A percentile compares a stretch with the other conserved stretches of the same genome.
Evolutionary conservation across 2,113 vertebrate species (phyloP).

Genomic region (Hymenochirus boettgeri): DNA sequence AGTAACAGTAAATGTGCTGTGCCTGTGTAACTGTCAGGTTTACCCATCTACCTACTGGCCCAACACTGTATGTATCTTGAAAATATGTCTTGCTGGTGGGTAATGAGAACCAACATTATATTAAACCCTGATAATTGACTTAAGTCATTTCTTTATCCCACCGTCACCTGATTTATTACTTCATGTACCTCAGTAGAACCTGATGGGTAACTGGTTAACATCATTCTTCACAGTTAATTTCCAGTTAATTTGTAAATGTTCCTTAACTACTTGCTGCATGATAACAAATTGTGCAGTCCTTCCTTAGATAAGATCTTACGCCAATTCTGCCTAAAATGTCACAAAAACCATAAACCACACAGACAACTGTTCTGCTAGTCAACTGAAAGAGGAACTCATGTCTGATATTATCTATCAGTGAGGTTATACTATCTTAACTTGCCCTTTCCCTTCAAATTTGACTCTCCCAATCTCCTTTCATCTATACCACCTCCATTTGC

Average conservation of each 20-base stretch:
- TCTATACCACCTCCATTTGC: conserved; percentile 16
- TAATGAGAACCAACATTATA: no score
- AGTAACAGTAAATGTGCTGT: no score
- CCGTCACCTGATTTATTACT: no score
- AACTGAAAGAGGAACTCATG: conserved; percentile 53
- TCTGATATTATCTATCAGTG: conserved; percentile 53
- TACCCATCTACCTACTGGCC: no score
- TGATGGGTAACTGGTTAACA: no score
- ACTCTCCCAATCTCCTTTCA: no score
- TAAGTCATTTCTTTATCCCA: no score
- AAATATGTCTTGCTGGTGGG: no score
- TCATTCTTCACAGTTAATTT: not conserved
- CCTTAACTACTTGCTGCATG: conserved; percentile 8
- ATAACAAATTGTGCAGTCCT: conserved; percentile 35
- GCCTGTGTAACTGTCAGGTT: no score
- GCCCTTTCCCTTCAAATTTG: conserved; percentile 25
- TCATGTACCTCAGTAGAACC: no score
- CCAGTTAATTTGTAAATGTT: conserved; percentile 5
- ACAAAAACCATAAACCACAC: conserved; percentile 41
- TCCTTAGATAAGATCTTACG: conserved; percentile 51
- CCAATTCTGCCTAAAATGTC: conserved; percentile 23
- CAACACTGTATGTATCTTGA: no score
- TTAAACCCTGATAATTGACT: no score
- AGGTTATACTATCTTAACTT: conserved; percentile 30
- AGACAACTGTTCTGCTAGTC: conserved; percentile 45